Evolutionary conservation across 1,140 invertebrate genomes (phyloP).

Genomic region (Nymphalis io): DNA sequence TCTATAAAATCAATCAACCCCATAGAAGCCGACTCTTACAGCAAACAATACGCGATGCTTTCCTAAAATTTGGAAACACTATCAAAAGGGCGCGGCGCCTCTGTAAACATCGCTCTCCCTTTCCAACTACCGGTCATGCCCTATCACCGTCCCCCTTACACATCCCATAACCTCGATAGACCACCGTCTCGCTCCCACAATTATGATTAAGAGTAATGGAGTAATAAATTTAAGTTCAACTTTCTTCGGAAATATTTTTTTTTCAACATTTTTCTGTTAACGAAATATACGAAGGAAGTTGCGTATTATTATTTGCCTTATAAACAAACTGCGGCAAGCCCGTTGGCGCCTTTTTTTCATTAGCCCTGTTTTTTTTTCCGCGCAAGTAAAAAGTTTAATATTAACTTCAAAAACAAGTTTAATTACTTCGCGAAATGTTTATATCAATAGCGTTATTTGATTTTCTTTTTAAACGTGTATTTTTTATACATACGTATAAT

Average conservation of each 20-base stretch:
- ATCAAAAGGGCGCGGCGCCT: conserved; percentile 67
- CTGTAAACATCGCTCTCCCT: conserved; percentile 58
- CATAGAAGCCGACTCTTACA: conserved; percentile 61
- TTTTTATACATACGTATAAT: not conserved
- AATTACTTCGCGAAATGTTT: conserved; percentile 55
- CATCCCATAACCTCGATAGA: conserved; percentile 26
- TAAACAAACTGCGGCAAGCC: conserved; percentile 50
- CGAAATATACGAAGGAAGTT: conserved; percentile 57
- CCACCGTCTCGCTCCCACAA: conserved; percentile 48
- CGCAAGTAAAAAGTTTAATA: conserved; percentile 56
- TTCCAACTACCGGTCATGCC: conserved; percentile 26
- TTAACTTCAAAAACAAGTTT: conserved; percentile 66
- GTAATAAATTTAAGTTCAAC: conserved; percentile 64
- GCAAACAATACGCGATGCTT: conserved; percentile 72
- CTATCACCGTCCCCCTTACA: conserved; percentile 43
- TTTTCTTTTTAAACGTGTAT: conserved; percentile 14
- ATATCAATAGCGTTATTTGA: conserved; percentile 26
- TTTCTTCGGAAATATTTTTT: conserved; percentile 51
- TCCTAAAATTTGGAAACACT: conserved; percentile 80
- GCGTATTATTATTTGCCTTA: conserved; percentile 53
- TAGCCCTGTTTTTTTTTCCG: conserved; percentile 42
- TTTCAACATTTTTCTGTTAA: conserved; percentile 38
- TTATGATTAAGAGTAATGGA: conserved; percentile 67
- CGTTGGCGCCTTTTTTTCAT: conserved; percentile 52
- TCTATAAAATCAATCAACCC: conserved; percentile 27